Conservation (phyloP, 2,888 invertebrate genomes). For the Tetramorium bicarinatum region DNA sequence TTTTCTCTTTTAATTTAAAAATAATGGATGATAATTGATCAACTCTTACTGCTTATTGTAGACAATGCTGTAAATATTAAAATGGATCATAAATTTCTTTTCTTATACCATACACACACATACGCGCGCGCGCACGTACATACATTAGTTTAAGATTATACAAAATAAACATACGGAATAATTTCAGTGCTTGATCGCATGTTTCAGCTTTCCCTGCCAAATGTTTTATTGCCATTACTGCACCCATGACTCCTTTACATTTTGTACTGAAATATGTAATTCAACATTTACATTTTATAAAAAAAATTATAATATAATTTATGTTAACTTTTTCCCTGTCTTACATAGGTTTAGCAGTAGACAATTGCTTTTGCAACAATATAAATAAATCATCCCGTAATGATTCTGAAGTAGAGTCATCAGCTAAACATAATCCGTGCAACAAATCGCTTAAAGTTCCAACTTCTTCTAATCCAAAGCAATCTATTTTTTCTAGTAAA, state of each 20-base stretch:
- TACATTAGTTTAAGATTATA: not conserved
- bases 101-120: not conserved
- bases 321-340: slow-evolving; percentile 62
- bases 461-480: slow-evolving; percentile 91
- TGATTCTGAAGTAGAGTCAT: slow-evolving; percentile 85
- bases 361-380: slow-evolving; percentile 94
- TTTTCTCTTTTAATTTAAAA: too few relatives aligned
- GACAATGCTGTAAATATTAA: not conserved
- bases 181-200: slow-evolving; percentile 71
- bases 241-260: slow-evolving; percentile 92
- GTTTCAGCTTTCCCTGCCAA: slow-evolving; percentile 86
- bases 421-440: slow-evolving; percentile 89
- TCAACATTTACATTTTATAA: not conserved
- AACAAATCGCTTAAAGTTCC: slow-evolving; percentile 93
- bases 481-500: slow-evolving; percentile 92
- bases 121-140: too few relatives aligned
- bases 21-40: too few relatives aligned
- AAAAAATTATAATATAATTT: not conserved
- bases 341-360: slow-evolving; percentile 88
- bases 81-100: slow-evolving; percentile 2
- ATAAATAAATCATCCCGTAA: slow-evolving; percentile 94
- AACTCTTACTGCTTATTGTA: too few relatives aligned
- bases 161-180: slow-evolving; percentile 77
- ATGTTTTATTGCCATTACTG: slow-evolving; percentile 92
- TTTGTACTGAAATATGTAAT: slow-evolving; percentile 86